phyloP scores from a whole-genome alignment of 2,113 vertebrate genomes.

The Colinus virginianus region DNA sequence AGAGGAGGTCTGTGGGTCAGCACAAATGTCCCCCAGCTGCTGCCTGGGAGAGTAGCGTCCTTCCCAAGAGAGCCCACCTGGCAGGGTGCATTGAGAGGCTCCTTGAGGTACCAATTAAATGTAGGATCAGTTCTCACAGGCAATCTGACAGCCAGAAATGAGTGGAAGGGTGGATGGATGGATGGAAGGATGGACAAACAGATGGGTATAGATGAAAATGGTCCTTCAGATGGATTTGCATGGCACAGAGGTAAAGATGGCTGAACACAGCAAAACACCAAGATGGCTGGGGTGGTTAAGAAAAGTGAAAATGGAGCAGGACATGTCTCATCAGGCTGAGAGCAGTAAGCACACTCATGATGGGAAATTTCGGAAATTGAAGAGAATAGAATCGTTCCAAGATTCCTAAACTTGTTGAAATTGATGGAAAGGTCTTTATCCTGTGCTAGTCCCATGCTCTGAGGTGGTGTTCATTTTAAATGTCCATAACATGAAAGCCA shows the following conservation, averaged over 20 bases:
- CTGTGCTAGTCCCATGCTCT: not conserved
- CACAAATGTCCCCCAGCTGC: not conserved
- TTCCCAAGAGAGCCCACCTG: not conserved
- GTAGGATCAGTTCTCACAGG: not conserved
- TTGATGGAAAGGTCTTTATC: conserved; percentile 36
- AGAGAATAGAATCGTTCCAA: conserved; percentile 29
- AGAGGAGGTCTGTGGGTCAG: not conserved
- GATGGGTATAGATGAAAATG: not conserved
- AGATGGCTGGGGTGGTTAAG: not conserved
- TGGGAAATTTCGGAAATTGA: not conserved
- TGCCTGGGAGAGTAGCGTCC: not conserved
- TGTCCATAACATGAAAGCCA: not conserved
- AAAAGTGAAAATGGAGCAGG: not conserved
- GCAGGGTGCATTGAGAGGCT: not conserved
- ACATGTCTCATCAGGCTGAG: not conserved
- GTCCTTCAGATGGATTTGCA: not conserved
- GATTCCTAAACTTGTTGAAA: conserved; percentile 34
- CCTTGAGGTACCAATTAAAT: not conserved
- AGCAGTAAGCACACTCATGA: not conserved
- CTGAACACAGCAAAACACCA: not conserved
- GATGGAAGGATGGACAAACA: not conserved
- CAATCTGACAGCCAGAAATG: not conserved
- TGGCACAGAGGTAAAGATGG: not conserved
- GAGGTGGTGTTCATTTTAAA: not conserved
- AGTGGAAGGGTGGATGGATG: not conserved